These are phyloP conservation scores for Siniperca knerii DNA, from an alignment of 2,113 vertebrate species.

Conservation along the genomic window DNA sequence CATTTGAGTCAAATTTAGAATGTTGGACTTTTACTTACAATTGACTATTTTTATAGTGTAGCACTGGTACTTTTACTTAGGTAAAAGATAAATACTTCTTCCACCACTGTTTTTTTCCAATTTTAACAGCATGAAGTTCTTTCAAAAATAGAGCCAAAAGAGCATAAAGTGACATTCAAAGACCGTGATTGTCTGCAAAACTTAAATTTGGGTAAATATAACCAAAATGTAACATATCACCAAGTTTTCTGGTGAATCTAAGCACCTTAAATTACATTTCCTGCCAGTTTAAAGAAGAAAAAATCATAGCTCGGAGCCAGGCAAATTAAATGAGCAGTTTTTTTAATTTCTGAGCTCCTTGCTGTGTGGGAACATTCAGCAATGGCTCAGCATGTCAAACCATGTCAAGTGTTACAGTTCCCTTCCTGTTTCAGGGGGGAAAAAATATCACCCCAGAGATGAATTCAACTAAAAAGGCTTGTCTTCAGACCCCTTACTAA, in stretches of 20 bases:
- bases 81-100: neutral
- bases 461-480: slow-evolving; percentile 89
- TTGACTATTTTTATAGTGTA: neutral
- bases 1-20: neutral
- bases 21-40: neutral
- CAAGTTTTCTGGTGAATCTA: neutral
- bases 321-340: slow-evolving; percentile 77
- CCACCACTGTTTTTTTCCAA: neutral
- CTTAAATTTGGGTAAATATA: neutral
- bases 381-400: slow-evolving; percentile 87
- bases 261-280: slow-evolving; percentile 27
- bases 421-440: slow-evolving; percentile 89
- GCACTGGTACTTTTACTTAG: neutral
- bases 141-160: neutral
- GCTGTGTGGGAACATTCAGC: slow-evolving; percentile 96
- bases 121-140: neutral
- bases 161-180: neutral
- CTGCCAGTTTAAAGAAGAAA: neutral
- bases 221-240: neutral
- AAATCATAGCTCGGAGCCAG: slow-evolving; percentile 38
- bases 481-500: slow-evolving; percentile 89
- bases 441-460: slow-evolving; percentile 82
- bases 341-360: slow-evolving; percentile 68
- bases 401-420: slow-evolving; percentile 99
- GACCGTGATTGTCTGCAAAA: neutral